phyloP scores from a whole-genome alignment of 2,797 vertebrate species.

The Gymnoscopelus braueri region DNA sequence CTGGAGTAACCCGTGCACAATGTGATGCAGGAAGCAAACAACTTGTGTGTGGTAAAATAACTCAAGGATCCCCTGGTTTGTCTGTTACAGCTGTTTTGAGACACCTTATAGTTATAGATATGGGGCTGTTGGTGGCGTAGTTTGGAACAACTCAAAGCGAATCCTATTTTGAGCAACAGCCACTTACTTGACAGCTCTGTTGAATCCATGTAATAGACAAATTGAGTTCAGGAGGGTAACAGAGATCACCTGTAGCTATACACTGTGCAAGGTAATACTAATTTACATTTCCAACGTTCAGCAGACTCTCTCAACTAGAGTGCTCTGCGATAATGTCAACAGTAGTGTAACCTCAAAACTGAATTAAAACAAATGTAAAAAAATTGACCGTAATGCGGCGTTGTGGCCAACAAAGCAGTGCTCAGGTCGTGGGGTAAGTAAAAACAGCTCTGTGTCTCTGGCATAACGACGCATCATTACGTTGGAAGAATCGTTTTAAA shows the following conservation, averaged over 20 bases:
- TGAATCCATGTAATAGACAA: conserved; percentile 13
- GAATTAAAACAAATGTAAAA: background rate
- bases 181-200: conserved; percentile 23
- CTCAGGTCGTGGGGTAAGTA: too few relatives aligned
- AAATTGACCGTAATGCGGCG: too few relatives aligned
- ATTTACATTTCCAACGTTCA: conserved; percentile 2
- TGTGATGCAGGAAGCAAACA: conserved; percentile 51
- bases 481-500: too few relatives aligned
- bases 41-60: conserved; percentile 52
- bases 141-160: conserved; percentile 53
- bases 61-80: conserved; percentile 30
- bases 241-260: conserved; percentile 11
- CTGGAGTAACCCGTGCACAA: conserved; percentile 50
- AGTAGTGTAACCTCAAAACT: conserved; percentile 8
- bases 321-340: conserved; percentile 7
- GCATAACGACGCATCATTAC: too few relatives aligned
- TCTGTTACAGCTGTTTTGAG: conserved; percentile 52
- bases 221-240: conserved; percentile 5
- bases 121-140: conserved; percentile 53
- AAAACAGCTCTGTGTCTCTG: too few relatives aligned
- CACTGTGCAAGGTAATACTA: background rate
- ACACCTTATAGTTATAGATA: conserved; percentile 4
- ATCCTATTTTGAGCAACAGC: conserved; percentile 41
- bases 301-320: background rate
- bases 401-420: too few relatives aligned